Evolutionary conservation across 1,140 invertebrate genomes (phyloP), one percentile per base, ranked within the genome.

Genomic region (Leptinotarsa undecemlineata): DNA sequence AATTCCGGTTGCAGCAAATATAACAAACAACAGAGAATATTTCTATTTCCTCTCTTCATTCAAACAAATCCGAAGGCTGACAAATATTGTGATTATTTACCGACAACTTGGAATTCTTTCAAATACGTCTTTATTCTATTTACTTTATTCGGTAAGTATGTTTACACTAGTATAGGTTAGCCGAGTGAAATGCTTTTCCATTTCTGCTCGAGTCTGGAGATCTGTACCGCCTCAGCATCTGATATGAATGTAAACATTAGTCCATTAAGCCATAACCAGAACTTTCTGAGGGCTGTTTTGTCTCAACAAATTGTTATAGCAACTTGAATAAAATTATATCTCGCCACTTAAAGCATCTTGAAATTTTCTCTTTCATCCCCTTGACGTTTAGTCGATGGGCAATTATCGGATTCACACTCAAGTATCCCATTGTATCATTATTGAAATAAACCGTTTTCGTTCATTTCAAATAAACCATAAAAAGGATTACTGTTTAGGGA

Each of bases 181-280:
- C 61, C 61, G 21, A 64, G 48, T 47, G 48, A 72, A 71, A 71
- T 61, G 69, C 69, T 71, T 71, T 69, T 61, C 69, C 69, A 71
- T n/a, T 71, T 71, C 69, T 63, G 26, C 63, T 72, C 51, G 33
- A 20, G 42, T 72, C 69, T 72, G 62, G 61, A 64, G 62, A 20
- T 48, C 47, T 72, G 62, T 64, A 64, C 33, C 62, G 62, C 61
- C 19, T 72, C 71, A 72, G 71, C 71, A 57, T 71, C 64, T 73
- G 76, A 77, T 77, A 78, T 78, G 74, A 78, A 78, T 71, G 76
- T 72, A 78, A 78, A 78, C 76, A 78, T 20, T 69, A 73, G 61
- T 78, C 76, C 76, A 78, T 78, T 78, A 75, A 75, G 74, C 74
- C 71, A 64, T 47, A 62, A 60, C 60, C 62, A 62, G 71, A 63